phyloP scores from a whole-genome alignment of 2,888 invertebrate species.

The Pseudococcus viburni region DNA sequence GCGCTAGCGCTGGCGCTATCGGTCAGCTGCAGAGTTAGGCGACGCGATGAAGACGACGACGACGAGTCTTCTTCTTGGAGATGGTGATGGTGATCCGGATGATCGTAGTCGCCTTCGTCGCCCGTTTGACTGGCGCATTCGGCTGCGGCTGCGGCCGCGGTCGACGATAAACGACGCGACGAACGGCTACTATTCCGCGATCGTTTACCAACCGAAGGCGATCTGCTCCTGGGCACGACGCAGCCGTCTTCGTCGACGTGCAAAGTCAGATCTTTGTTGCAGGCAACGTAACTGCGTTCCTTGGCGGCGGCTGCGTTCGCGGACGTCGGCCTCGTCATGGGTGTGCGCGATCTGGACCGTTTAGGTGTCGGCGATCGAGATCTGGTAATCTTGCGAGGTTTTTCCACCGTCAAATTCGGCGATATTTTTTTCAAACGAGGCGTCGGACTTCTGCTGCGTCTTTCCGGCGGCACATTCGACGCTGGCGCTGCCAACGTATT shows the following conservation, averaged over 20 bases:
- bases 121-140: too few relatives aligned
- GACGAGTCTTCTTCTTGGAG: too few relatives aligned
- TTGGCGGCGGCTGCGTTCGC: not conserved
- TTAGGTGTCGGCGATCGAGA: slow-evolving; percentile 66
- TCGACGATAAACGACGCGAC: slow-evolving; percentile 48
- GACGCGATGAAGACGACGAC: not conserved
- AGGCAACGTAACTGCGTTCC: slow-evolving; percentile 17
- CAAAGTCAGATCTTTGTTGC: slow-evolving; percentile 31
- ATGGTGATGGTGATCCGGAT: too few relatives aligned
- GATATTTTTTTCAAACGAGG: slow-evolving; percentile 68
- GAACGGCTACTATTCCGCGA: slow-evolving; percentile 60
- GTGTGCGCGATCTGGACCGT: slow-evolving; percentile 65
- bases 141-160: not conserved
- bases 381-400: slow-evolving; percentile 24
- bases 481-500: slow-evolving; percentile 69
- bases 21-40: not conserved
- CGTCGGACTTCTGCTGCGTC: slow-evolving; percentile 70
- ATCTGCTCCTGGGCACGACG: slow-evolving; percentile 63
- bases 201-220: slow-evolving; percentile 68
- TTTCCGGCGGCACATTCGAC: slow-evolving; percentile 70
- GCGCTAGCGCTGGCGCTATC: not conserved
- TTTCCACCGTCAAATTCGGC: slow-evolving; percentile 31
- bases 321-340: not conserved
- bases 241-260: slow-evolving; percentile 57
- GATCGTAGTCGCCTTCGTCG: too few relatives aligned